Base-by-base conservation (phyloP, 1,140 invertebrate genomes). In the Papilio xuthus region DNA sequence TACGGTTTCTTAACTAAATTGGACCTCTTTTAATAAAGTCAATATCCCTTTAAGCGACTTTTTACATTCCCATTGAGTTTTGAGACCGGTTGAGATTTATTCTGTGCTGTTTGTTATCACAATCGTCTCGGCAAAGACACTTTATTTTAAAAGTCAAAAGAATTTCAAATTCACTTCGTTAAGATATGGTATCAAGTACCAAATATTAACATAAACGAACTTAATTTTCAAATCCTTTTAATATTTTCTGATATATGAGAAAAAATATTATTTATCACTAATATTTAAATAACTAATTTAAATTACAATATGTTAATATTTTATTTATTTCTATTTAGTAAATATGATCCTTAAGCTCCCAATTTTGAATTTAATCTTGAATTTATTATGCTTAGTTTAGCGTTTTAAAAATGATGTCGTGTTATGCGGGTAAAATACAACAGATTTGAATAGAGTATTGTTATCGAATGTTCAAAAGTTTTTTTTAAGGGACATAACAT, bases 41-140 rank as follows among this genome's bases (percentile, higher is more conserved):
- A 76, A 76, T 76, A 76, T 76, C 32, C 50, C 74, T 76, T 76
- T 76, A 76, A 76, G 74, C 28, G 74, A 42, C 56, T 76, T 76
- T 76, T 76, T 76, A 76, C 74, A 76, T 56, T 60, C 50, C 32
- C 74, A 76, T 76, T 76, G 74, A 76, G 41, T 63, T 63, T 56
- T 63, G 8, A 6, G 32, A 76, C 74, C 74, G 74, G 74, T 76
- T 76, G 12, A 63, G 50, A 76, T 76, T 76, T 76, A 76, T 20
- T n/a, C 56, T 26, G 9, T 15, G 53, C 53, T 37, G 47, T 60
- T 60, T n/a, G 32, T 37, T 37, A 76, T 75, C 73, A 53, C 73
- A 56, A 53, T 56, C 73, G 60, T 67, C 26, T 67, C 23, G 42
- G 9, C 41, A 47, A 23, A 13, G 44, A 20, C 18, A 73, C 44